These are phyloP conservation scores for Cetonia aurata DNA, from an alignment of 2,888 invertebrate genomes.

Conservation along the genomic window DNA sequence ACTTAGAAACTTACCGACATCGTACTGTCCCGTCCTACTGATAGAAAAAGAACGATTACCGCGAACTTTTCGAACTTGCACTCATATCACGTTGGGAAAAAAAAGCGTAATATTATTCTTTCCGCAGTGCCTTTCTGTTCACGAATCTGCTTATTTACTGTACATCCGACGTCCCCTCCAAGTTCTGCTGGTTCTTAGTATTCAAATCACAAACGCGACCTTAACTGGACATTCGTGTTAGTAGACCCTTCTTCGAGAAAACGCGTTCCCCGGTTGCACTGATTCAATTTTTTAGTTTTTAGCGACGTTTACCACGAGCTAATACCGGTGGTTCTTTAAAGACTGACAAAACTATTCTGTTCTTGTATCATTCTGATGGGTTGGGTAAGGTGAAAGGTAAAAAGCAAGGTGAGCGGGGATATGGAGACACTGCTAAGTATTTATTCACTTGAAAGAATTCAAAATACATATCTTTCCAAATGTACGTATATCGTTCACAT, in stretches of 20 bases:
- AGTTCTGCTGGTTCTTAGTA: conserved; percentile 24
- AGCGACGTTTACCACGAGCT: conserved; percentile 22
- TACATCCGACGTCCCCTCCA: conserved; percentile 36
- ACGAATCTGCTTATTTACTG: conserved; percentile 27
- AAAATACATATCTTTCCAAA: conserved; percentile 20
- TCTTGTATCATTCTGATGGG: conserved; percentile 44
- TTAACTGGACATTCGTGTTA: conserved; percentile 35
- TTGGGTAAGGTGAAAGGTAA: conserved; percentile 49
- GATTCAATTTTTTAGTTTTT: conserved; percentile 6
- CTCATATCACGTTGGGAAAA: conserved; percentile 42
- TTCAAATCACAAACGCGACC: conserved; percentile 38
- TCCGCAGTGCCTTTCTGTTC: conserved; percentile 32
- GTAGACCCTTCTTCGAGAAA: conserved; percentile 19
- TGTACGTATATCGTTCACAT: not conserved
- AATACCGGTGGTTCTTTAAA: conserved; percentile 38
- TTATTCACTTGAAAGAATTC: conserved; percentile 37
- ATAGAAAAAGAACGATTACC: conserved; percentile 30
- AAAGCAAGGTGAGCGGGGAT: conserved; percentile 46
- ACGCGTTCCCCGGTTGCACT: conserved; percentile 2
- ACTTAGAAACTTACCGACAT: conserved; percentile 46
- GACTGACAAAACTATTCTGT: conserved; percentile 42
- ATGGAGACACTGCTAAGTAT: conserved; percentile 28
- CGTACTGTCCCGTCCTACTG: conserved; percentile 37
- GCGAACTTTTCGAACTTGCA: conserved; percentile 26
- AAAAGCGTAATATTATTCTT: conserved; percentile 16